phyloP scores from a whole-genome alignment of 2,113 vertebrate species.

The Nettapus auritus region DNA sequence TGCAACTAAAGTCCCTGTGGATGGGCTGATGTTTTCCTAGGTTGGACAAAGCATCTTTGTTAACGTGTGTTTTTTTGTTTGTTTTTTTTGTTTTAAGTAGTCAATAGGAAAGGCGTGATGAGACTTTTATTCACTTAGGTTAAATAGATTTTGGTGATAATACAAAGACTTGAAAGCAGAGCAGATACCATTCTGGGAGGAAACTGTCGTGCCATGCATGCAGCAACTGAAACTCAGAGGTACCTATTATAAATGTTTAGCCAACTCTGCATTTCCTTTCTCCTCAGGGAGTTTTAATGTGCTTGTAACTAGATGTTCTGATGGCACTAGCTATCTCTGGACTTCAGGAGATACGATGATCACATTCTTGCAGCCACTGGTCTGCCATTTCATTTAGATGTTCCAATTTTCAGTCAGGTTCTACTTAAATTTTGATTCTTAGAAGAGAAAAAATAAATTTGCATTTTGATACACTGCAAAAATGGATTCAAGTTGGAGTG shows the following conservation, averaged over 20 bases:
- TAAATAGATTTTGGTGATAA: slow-evolving; percentile 7
- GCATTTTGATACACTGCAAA: slow-evolving; percentile 26
- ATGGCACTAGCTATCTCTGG: not conserved
- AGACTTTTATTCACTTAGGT: slow-evolving; percentile 14
- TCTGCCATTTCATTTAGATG: not conserved
- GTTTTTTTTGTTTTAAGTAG: not conserved
- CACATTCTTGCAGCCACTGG: not conserved
- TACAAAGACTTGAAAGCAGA: not conserved
- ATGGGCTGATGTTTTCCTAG: not conserved
- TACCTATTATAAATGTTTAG: slow-evolving; percentile 56
- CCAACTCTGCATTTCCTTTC: not conserved
- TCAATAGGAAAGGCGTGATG: not conserved
- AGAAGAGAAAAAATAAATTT: not conserved
- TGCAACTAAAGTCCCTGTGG: accelerated
- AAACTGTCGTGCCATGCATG: not conserved
- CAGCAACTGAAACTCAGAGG: not conserved
- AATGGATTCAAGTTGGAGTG: not conserved
- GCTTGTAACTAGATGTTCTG: slow-evolving; percentile 26
- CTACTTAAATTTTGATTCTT: not conserved
- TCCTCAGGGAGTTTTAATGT: slow-evolving; percentile 5
- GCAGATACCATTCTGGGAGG: not conserved
- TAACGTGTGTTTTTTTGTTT: not conserved
- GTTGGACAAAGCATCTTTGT: not conserved
- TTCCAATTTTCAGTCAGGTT: not conserved
- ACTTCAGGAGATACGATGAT: not conserved